Conservation (phyloP, 2,113 vertebrate genomes). For the Notothenia coriiceps region DNA sequence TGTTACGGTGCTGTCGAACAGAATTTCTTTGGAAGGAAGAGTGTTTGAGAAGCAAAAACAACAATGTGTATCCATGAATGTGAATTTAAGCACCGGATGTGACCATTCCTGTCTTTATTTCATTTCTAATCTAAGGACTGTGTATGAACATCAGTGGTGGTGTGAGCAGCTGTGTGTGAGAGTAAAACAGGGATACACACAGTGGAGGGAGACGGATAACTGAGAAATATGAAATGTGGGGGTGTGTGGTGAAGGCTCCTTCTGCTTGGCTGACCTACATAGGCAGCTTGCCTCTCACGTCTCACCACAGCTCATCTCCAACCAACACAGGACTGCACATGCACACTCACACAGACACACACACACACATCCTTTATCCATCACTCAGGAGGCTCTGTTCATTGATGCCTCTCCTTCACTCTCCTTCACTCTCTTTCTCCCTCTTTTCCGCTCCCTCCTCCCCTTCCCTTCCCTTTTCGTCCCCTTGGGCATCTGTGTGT, state of each 20-base stretch:
- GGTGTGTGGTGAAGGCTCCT: conserved; percentile 82
- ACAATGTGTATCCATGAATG: conserved; percentile 1
- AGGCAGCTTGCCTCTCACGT: conserved; percentile 85
- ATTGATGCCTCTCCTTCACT: conserved; percentile 75
- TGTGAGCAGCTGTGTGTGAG: conserved; percentile 51
- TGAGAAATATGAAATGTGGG: conserved; percentile 84
- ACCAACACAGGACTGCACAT: conserved; percentile 73
- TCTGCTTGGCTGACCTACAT: conserved; percentile 88
- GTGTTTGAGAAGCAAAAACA: conserved; percentile 4
- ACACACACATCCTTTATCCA: conserved; percentile 73
- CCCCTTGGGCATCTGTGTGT: conserved; percentile 70
- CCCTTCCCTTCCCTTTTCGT: conserved; percentile 58
- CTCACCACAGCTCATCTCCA: conserved; percentile 79
- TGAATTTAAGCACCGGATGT: conserved; percentile 5
- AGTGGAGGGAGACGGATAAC: conserved; percentile 66
- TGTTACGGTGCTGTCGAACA: conserved; percentile 13
- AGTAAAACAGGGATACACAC: conserved; percentile 46
- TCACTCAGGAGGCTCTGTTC: conserved; percentile 81
- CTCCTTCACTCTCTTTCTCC: conserved; percentile 42
- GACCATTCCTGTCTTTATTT: conserved; percentile 21
- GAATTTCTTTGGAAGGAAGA: conserved; percentile 1
- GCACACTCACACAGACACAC: conserved; percentile 25
- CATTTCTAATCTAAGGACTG: conserved; percentile 36
- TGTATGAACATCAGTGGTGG: conserved; percentile 27
- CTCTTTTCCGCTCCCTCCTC: conserved; percentile 68